phyloP scores from a whole-genome alignment of 2,797 vertebrate genomes.

The Periparus ater region DNA sequence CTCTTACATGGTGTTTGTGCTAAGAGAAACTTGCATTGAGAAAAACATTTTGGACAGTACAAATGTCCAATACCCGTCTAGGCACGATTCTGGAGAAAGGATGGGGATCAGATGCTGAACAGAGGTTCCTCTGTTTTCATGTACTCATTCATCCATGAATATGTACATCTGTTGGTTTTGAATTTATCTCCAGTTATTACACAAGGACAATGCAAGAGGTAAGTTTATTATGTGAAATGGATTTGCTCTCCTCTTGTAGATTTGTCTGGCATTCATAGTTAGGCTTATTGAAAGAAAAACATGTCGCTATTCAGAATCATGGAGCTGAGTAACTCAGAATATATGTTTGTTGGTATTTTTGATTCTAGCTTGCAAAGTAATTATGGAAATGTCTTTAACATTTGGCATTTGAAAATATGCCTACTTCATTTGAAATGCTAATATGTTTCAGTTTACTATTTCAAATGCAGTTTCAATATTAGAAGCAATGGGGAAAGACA shows the following conservation, averaged over 20 bases:
- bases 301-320: neutral
- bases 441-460: neutral
- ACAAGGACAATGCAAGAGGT: neutral
- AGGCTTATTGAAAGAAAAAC: neutral
- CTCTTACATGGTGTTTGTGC: neutral
- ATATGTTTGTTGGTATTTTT: neutral
- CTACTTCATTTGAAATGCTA: neutral
- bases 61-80: neutral
- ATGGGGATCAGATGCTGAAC: neutral
- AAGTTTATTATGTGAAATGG: neutral
- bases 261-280: neutral
- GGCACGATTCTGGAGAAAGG: neutral
- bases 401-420: neutral
- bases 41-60: neutral
- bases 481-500: neutral
- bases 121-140: neutral
- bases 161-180: fast-evolving
- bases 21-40: neutral
- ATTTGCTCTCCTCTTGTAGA: neutral
- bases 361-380: neutral
- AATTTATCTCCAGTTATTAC: neutral
- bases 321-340: neutral
- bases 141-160: neutral
- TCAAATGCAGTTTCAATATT: neutral
- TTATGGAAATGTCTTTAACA: neutral